Evolutionary conservation across 2,888 invertebrate genomes (phyloP).

Genomic region (Tinea pellionella): DNA sequence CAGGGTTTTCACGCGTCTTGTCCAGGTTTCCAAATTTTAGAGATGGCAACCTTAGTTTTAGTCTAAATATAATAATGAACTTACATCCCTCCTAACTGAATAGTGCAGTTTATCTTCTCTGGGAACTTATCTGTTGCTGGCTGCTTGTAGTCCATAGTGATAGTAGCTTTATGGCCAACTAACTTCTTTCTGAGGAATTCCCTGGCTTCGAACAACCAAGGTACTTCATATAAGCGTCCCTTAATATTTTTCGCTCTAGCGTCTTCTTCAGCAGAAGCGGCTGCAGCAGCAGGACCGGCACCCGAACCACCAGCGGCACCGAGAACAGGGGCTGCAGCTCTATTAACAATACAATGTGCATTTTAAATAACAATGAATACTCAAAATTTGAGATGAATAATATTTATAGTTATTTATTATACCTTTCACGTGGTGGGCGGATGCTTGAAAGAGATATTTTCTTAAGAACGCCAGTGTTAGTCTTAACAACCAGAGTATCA

Average conservation of each 20-base stretch:
- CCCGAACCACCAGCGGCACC: background rate
- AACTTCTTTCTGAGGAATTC: conserved; percentile 96
- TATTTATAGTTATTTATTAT: conserved; percentile 13
- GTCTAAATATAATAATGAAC: conserved; percentile 22
- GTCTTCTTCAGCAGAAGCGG: conserved; percentile 70
- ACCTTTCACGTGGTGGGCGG: conserved; percentile 88
- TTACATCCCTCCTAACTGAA: conserved; percentile 72
- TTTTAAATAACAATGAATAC: no score
- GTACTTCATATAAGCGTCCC: conserved; percentile 95
- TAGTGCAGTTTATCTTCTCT: conserved; percentile 95
- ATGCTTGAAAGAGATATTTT: conserved; percentile 97
- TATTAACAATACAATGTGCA: no score
- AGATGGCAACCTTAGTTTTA: no score
- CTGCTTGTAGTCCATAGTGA: conserved; percentile 95
- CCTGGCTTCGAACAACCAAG: conserved; percentile 98
- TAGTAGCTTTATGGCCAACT: conserved; percentile 93
- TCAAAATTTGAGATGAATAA: no score
- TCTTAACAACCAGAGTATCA: conserved; percentile 90
- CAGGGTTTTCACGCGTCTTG: no score
- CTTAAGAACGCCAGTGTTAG: conserved; percentile 79
- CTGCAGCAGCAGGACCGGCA: background rate
- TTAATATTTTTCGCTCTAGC: conserved; percentile 76
- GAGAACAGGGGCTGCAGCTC: background rate
- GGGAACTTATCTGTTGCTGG: conserved; percentile 93
- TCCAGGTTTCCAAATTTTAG: no score